Base-by-base conservation (phyloP, 2,113 vertebrate species). In the Paratilapia polleni region DNA sequence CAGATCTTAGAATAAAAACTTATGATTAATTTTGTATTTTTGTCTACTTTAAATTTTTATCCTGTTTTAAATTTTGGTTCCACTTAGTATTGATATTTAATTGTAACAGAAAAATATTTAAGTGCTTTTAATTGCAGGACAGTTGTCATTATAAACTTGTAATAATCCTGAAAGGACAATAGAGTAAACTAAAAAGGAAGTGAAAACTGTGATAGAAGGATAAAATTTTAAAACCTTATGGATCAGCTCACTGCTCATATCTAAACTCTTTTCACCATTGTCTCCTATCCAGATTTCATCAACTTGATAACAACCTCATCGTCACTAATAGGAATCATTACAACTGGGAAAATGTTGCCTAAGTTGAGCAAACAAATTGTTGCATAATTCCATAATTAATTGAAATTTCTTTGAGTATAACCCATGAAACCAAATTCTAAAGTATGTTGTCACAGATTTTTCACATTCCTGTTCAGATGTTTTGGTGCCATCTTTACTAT, bases 201-300 rank as follows among this genome's bases (percentile, higher is more conserved):
- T 68, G 64, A 28, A 68, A 68, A 68, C 41, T 68, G 0, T 17
- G 64, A 28, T 12, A 0, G 11, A 19, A 49, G 43, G 0, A 26
- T 49, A 19, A 14, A 68, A 19, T 49, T 49, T 70, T 19, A 49
- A 70, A 49, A 28, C 15, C 24, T 70, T 70, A 26, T 70, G 15
- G 24, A 28, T 70, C 26, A 70, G 19, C 1, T 28, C 24, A 49
- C 14, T 28, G 43, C 43, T 20, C 17, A 28, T 70, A 47, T 14
- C 43, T 47, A 47, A 47, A 47, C 14, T 47, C 47, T 70, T 36
- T 70, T 70, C 41, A 70, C 14, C 24, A 49, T 49, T 70, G 41
- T 0, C 41, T 28, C 15, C 41, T 28, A 68, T 22, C 47, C 64
- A 49, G 24, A 70, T 43, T 70, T 70, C 47, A 17, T 26, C 24